Percentiles rank a stretch among this genome's conserved stretches.
phyloP scores from a whole-genome alignment of 2,797 vertebrate species.

The Spinus olivaceus region DNA sequence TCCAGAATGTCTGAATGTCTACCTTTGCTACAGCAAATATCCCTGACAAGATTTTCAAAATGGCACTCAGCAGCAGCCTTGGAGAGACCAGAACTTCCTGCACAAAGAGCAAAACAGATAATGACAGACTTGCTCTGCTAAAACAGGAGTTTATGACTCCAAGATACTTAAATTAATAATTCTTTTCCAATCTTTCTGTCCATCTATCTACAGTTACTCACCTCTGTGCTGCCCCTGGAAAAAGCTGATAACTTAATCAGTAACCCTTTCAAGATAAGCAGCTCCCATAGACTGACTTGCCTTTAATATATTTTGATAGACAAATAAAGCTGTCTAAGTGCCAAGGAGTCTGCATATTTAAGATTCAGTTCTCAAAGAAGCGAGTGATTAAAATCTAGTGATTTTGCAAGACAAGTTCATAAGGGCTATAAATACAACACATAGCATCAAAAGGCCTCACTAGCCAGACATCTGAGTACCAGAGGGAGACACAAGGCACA shows the following conservation, averaged over 20 bases:
- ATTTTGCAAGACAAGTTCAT: constrained; percentile 48
- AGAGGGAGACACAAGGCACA: neutral
- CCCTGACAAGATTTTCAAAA: neutral
- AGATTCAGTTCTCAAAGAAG: constrained; percentile 22
- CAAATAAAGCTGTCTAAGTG: constrained; percentile 10
- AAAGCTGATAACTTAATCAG: neutral
- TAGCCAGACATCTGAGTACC: constrained; percentile 22
- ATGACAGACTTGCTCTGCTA: neutral
- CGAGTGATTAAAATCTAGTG: constrained; percentile 4
- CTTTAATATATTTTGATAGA: constrained; percentile 26
- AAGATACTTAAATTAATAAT: neutral
- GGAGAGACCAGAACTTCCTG: neutral
- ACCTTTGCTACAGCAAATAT: neutral
- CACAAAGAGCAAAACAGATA: neutral
- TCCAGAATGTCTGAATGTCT: neutral
- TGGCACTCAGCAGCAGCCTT: neutral
- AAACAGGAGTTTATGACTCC: neutral
- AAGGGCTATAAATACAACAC: constrained; percentile 13
- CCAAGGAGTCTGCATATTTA: constrained; percentile 36
- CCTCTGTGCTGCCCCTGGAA: neutral
- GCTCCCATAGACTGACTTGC: neutral
- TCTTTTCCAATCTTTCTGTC: neutral
- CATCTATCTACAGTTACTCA: neutral
- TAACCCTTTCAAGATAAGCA: neutral
- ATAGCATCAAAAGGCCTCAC: constrained; percentile 11